phyloP scores from a whole-genome alignment of 2,113 vertebrate species.

The Gallinago media region DNA sequence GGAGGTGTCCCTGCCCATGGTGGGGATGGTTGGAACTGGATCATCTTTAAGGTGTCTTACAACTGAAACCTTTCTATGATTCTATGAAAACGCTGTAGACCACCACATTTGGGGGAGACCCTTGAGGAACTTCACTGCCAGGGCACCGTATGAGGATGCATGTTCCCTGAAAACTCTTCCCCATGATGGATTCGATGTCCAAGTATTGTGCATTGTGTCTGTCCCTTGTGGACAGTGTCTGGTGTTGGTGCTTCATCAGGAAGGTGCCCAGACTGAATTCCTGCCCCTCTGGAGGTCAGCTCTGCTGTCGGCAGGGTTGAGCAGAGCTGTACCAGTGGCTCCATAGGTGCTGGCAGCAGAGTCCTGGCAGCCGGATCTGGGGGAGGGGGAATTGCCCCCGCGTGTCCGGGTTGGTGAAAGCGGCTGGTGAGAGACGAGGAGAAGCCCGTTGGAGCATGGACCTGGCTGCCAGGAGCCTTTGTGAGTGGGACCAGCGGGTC shows the following conservation, averaged over 20 bases:
- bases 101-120: background rate
- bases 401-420: background rate
- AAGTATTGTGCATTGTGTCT: fast-evolving
- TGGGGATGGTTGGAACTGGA: background rate
- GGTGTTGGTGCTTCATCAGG: background rate
- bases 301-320: fast-evolving
- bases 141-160: fast-evolving
- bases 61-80: background rate
- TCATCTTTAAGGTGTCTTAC: background rate
- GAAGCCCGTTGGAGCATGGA: background rate
- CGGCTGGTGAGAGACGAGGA: fast-evolving
- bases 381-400: background rate
- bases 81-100: background rate
- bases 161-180: background rate
- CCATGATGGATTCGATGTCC: background rate
- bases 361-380: background rate
- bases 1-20: background rate
- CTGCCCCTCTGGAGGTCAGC: background rate
- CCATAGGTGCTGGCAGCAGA: fast-evolving
- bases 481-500: background rate
- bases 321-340: background rate
- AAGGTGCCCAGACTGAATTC: fast-evolving
- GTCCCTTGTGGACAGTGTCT: background rate
- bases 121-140: background rate
- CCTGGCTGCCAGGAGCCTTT: background rate